Base-by-base conservation (phyloP, 1,140 invertebrate genomes). In the Ceratina japonica region DNA sequence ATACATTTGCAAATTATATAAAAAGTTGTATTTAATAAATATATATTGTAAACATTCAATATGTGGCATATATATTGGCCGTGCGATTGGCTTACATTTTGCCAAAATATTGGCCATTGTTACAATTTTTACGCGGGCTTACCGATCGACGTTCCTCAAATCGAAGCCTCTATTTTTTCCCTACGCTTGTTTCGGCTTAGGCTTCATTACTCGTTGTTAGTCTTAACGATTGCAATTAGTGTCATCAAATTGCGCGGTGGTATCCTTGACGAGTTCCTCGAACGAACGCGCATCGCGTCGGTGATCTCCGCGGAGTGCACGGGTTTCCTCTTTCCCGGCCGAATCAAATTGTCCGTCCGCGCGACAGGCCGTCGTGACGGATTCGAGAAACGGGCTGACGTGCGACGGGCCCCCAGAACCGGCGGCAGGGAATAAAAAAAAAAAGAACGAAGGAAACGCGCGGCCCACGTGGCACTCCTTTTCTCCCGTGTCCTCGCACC, bases 381-480 rank as follows among this genome's bases (percentile, higher is more conserved):
- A 52, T 52, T 31, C 65, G 31, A 66, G 44, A 51, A 49, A 22
- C 22, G 18, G 31, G 22, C 16, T 63, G 31, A 37, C 37, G 13
- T 18, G 7, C 27, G 59, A 31, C 62, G 2, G 20, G 3, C n/a
- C 15, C 63, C 18, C 3, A 12, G 44, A 44, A 10, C 3, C n/a
- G 4, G 0, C 3, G 1, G 65, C n/a, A n/a, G n/a, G n/a, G n/a
- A n/a, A n/a, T n/a, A n/a, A 27, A 5, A n/a, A 22, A 20, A n/a
- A n/a, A n/a, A 75, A 58, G 15, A 61, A 37, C 18, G 44, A 27
- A 37, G 27, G 20, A 44, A 44, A 44, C 37, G 63, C 71, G 27
- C 63, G 44, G 58, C 64, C 82, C 75, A 81, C 75, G 66, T 62
- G 71, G 51, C 69, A 62, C 70, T 51, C 73, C 68, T 81, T 58